These are phyloP conservation scores for Paratilapia polleni DNA, from an alignment of 2,113 vertebrate species.

Conservation along the genomic window DNA sequence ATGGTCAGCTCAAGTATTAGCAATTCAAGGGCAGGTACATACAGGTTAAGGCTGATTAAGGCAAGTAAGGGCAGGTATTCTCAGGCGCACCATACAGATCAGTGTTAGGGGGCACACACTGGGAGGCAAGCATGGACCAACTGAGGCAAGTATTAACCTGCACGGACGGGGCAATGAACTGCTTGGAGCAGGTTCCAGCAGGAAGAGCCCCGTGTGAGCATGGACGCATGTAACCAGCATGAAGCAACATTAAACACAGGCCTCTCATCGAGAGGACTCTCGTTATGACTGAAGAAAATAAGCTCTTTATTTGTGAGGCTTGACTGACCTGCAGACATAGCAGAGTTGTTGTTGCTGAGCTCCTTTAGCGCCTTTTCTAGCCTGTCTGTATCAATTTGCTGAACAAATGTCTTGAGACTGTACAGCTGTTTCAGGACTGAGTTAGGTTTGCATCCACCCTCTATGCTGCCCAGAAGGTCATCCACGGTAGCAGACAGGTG, in stretches of 20 bases:
- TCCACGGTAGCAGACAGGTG: slow-evolving; percentile 37
- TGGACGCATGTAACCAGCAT: not conserved
- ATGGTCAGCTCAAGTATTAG: not conserved
- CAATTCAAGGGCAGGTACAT: not conserved
- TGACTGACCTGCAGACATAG: slow-evolving; percentile 68
- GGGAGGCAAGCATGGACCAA: slow-evolving; percentile 25
- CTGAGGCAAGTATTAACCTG: slow-evolving; percentile 48
- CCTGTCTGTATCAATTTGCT: slow-evolving; percentile 41
- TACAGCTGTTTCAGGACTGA: slow-evolving; percentile 61
- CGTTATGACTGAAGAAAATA: not conserved
- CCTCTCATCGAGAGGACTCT: not conserved
- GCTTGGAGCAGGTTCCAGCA: not conserved
- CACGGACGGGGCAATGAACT: not conserved
- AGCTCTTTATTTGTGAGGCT: not conserved
- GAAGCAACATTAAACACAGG: not conserved
- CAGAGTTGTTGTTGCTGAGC: slow-evolving; percentile 31
- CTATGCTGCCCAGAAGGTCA: slow-evolving; percentile 62
- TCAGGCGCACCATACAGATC: not conserved
- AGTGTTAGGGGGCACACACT: not conserved
- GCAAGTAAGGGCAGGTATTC: slow-evolving; percentile 43
- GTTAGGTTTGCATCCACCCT: slow-evolving; percentile 22
- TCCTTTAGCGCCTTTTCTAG: slow-evolving; percentile 63
- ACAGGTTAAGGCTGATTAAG: slow-evolving; percentile 30
- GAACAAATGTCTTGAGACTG: slow-evolving; percentile 57
- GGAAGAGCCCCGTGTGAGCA: not conserved